These are phyloP conservation scores for Amazonetta brasiliensis DNA, from an alignment of 2,797 vertebrate genomes.

Conservation along the genomic window DNA sequence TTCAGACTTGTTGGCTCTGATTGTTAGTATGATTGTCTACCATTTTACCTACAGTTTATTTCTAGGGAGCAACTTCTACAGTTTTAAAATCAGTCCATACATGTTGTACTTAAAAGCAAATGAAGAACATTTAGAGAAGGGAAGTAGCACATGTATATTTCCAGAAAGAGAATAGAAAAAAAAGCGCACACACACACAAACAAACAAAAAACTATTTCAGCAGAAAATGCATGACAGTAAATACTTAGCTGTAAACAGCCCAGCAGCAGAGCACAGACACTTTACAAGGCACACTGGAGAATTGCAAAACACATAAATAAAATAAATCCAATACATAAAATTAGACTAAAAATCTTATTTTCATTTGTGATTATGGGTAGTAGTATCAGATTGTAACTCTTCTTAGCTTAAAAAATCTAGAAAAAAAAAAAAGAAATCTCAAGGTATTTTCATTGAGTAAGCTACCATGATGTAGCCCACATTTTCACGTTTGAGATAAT, in stretches of 20 bases:
- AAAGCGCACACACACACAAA: too few species aligned
- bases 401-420: background rate
- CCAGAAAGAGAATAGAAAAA: background rate
- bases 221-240: constrained; percentile 22
- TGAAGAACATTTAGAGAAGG: background rate
- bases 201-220: constrained; percentile 1
- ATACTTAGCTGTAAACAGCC: background rate
- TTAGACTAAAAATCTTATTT: background rate
- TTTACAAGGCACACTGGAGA: background rate
- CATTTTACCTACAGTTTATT: constrained; percentile 35
- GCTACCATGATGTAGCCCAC: background rate
- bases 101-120: constrained; percentile 30
- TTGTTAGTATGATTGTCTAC: constrained; percentile 24
- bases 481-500: background rate
- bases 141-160: background rate
- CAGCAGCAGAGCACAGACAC: background rate
- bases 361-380: background rate
- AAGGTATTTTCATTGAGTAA: background rate
- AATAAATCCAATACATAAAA: background rate
- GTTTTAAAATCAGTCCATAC: constrained; percentile 38
- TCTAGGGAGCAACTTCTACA: constrained; percentile 38
- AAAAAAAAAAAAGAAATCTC: background rate
- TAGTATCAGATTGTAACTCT: background rate
- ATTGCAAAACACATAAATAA: background rate
- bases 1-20: constrained; percentile 39